Base-by-base conservation (phyloP, 2,888 invertebrate species). In the Uropetala carovei region DNA sequence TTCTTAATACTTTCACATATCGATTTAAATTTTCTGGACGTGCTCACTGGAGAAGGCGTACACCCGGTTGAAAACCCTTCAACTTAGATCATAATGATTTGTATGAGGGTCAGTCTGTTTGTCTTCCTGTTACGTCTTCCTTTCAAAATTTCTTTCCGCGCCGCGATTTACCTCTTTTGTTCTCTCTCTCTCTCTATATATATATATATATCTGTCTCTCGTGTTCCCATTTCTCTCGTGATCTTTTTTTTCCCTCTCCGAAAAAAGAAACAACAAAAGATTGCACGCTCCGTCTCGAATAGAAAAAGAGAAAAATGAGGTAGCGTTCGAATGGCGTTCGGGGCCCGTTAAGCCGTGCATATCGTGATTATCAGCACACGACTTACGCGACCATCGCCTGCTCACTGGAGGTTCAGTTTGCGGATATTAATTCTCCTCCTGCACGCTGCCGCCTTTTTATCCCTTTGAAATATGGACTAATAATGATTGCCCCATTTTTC, bases 231-330 rank as follows among this genome's bases (percentile, higher is more conserved):
- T 11, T 9, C n/a, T 4, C 68, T n/a, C n/a, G 68, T 68, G 68
- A 18, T 9, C 18, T 18, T n/a, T 18, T 22, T 18, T n/a, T 18
- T n/a, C 68, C 22, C 75, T 13, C 75, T 75, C 27, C 75, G 22
- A 43, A 43, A 43, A 43, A 43, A 43, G 5, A n/a, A n/a, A n/a
- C 27, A 75, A 75, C 75, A 75, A 22, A 75, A 75, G 75, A 27
- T 22, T 75, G 22, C 75, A 22, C 75, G 75, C 75, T 27, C 75
- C 75, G 22, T 75, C 22, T 75, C 75, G 75, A 27, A 22, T 27
- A 75, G 27, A 75, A 75, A 75, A 75, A 27, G 75, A 75, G 75
- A 75, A 75, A 75, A 75, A 75, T 75, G 75, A 75, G 75, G 27
- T 27, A 75, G 27, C 75, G 75, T 13, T 75, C 27, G 22, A 27